phyloP scores from a whole-genome alignment of 2,797 vertebrate genomes.

The Tenualosa thibaudeaui region DNA sequence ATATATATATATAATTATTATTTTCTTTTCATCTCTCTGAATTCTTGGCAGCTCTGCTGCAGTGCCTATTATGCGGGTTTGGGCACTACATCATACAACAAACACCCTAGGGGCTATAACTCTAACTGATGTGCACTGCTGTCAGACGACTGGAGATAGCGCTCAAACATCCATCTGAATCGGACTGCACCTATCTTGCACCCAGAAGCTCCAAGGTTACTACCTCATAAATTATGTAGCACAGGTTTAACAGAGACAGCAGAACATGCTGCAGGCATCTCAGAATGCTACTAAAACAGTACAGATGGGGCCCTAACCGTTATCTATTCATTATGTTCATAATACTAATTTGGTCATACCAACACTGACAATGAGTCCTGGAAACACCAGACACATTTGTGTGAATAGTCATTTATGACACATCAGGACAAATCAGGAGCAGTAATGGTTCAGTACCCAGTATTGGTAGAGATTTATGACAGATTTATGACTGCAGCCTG shows the following conservation, averaged over 20 bases:
- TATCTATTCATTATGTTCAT: neutral
- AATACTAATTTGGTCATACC: neutral
- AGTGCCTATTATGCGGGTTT: conserved; percentile 38
- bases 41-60: conserved; percentile 38
- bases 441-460: no score
- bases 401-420: no score
- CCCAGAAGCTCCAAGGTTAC: conserved; percentile 43
- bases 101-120: conserved; percentile 46
- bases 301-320: neutral
- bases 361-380: neutral
- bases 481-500: no score
- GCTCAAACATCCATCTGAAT: conserved; percentile 44
- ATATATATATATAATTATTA: neutral
- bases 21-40: neutral
- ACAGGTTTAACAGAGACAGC: neutral
- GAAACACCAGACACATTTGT: no score
- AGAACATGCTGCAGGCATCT: neutral
- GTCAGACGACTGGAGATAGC: conserved; percentile 44
- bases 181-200: conserved; percentile 40
- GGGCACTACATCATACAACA: conserved; percentile 57
- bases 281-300: neutral
- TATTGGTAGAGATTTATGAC: neutral
- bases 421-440: no score
- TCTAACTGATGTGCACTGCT: conserved; percentile 53
- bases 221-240: conserved; percentile 38